These are phyloP conservation scores for Petrolisthes cinctipes DNA, from an alignment of 2,888 invertebrate genomes.

Conservation along the genomic window DNA sequence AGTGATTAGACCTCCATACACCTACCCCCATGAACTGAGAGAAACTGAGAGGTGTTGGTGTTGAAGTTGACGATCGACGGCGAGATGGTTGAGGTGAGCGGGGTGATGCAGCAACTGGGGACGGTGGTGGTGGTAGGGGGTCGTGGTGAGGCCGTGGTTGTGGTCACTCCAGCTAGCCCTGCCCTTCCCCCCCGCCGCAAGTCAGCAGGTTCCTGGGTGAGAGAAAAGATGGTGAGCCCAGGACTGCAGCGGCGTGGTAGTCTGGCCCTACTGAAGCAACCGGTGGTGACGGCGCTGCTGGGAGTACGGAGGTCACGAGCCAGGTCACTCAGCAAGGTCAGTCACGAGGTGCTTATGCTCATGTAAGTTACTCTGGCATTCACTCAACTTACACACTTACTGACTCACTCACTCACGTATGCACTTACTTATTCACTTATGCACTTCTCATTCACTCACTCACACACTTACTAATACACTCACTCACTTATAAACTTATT, in stretches of 20 bases:
- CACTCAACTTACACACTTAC: not conserved
- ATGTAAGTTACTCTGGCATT: not conserved
- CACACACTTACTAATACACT: constrained; percentile 10
- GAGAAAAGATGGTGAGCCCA: constrained; percentile 35
- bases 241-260: constrained; percentile 45
- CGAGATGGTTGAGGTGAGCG: constrained; percentile 38
- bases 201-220: constrained; percentile 33
- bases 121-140: constrained; percentile 44
- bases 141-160: constrained; percentile 44
- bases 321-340: constrained; percentile 55
- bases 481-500: not conserved
- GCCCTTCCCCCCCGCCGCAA: constrained; percentile 32
- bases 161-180: constrained; percentile 49
- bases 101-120: constrained; percentile 23
- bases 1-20: no score
- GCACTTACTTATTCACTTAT: no score
- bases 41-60: no score
- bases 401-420: not conserved
- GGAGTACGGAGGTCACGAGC: constrained; percentile 43
- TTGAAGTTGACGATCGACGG: no score
- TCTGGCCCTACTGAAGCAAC: constrained; percentile 52
- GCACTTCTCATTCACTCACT: not conserved
- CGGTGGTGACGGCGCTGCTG: constrained; percentile 45
- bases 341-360: not conserved
- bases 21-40: no score